Evolutionary conservation across 2,113 vertebrate genomes (phyloP), one percentile per base, ranked within the genome.

Genomic region (Vimba vimba): DNA sequence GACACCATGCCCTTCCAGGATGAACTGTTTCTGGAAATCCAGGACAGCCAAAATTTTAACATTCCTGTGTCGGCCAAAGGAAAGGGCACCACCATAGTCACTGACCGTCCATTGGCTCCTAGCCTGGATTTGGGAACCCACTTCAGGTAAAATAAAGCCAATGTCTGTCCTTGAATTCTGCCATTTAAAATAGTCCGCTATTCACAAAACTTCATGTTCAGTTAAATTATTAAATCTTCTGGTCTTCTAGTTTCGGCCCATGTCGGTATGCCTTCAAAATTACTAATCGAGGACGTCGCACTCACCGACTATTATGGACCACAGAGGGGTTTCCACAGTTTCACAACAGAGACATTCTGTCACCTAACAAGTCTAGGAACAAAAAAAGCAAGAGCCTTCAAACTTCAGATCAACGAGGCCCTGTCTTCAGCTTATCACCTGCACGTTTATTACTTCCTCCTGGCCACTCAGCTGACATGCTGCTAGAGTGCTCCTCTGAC

Each of bases 21-120:
- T 23, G 86, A 82, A 13, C 85, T 98, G 62, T 87, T 95, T 15
- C 33, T 98, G 79, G 91, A 86, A 7, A 86, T 96, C 85, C 90
- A 92, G 82, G 90, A 95, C 86, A 94, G 94, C 84, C 91, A n/a
- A 21, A 92, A 83, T 6, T 92, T 91, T 4, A 64, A 21, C 23
- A 91, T 97, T 21, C 57, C 87, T 0, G 85, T 99, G 43, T 85
- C 27, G 4, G 97, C 97, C 68, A 89, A 85, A 0, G 97, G 96
- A 81, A 93, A 86, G 0, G 96, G 97, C n/a, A 96, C 95, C 11
- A 97, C 96, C 0, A 95, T 99, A 21, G 90, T 96, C 90, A 95
- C 94, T 0, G 94, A 97, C 91, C 92, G 85, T 57, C 94, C 95
- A 13, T 95, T 98, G 50, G 86, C 86, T 11, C 96, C 96, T 0